phyloP scores from a whole-genome alignment of 2,797 vertebrate species.

The Pyrocephalus nanus region DNA sequence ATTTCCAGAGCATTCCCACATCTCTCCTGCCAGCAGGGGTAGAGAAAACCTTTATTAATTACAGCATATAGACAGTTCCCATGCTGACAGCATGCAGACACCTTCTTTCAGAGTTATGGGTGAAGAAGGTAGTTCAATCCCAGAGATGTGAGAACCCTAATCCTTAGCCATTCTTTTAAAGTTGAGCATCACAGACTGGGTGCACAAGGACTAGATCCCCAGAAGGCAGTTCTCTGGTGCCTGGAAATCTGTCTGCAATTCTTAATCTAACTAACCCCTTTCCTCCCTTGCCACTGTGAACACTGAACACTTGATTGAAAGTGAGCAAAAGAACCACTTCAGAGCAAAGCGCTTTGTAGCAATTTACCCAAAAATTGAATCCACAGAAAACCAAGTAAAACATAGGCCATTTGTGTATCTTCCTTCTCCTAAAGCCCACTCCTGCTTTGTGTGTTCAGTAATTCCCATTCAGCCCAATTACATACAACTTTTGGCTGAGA shows the following conservation, averaged over 20 bases:
- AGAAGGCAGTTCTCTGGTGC: background rate
- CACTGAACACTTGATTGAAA: background rate
- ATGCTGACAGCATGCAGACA: background rate
- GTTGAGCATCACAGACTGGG: background rate
- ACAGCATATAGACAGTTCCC: background rate
- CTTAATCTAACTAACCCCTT: background rate
- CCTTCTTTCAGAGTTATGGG: background rate
- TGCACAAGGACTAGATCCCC: background rate
- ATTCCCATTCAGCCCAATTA: background rate
- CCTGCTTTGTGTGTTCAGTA: background rate
- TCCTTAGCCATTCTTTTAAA: background rate
- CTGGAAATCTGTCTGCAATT: background rate
- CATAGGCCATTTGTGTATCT: background rate
- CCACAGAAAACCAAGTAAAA: background rate
- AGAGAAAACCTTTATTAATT: background rate
- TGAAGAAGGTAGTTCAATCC: background rate
- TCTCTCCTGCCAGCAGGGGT: background rate
- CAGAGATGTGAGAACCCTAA: background rate
- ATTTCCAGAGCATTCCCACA: background rate
- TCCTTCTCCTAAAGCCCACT: background rate
- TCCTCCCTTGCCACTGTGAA: background rate
- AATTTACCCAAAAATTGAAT: background rate
- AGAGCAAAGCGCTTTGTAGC: background rate
- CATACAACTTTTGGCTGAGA: background rate
- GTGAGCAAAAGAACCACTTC: background rate